phyloP scores from a whole-genome alignment of 2,113 vertebrate species.

The Miniopterus natalensis region DNA sequence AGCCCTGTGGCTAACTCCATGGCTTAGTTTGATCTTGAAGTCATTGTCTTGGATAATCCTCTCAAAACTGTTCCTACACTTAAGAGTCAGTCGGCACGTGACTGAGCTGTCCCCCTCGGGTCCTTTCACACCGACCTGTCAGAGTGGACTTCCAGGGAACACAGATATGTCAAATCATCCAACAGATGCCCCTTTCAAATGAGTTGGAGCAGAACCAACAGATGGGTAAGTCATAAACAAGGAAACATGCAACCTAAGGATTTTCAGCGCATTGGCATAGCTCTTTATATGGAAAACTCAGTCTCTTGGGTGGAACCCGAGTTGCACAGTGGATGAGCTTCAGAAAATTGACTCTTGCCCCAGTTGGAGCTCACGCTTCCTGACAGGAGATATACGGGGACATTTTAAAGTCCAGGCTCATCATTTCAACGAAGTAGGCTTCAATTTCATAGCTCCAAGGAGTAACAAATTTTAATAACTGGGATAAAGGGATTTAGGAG shows the following conservation, averaged over 20 bases:
- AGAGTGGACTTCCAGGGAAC: slow-evolving; percentile 60
- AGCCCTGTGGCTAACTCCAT: not conserved
- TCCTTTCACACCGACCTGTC: slow-evolving; percentile 8
- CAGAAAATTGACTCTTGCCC: not conserved
- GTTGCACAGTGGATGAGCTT: not conserved
- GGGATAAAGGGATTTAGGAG: not conserved
- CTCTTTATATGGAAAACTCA: slow-evolving; percentile 39
- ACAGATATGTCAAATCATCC: slow-evolving; percentile 54
- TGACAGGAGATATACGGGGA: not conserved
- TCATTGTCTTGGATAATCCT: slow-evolving; percentile 57
- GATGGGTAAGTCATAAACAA: slow-evolving; percentile 61
- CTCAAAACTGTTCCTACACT: slow-evolving; percentile 66
- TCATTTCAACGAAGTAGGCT: not conserved
- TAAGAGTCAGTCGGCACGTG: not conserved
- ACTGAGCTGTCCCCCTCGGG: not conserved
- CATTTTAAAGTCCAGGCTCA: not conserved
- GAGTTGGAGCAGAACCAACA: slow-evolving; percentile 54
- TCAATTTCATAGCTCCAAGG: not conserved
- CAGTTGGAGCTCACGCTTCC: not conserved
- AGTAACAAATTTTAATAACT: not conserved
- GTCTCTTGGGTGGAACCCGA: slow-evolving; percentile 1
- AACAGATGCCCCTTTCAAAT: slow-evolving; percentile 66
- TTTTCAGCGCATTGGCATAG: slow-evolving; percentile 2
- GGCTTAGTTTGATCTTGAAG: slow-evolving; percentile 55
- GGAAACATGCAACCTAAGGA: not conserved